Evolutionary conservation across 2,113 vertebrate species (phyloP).

Genomic region (Pseudolaguvia tuberculata): DNA sequence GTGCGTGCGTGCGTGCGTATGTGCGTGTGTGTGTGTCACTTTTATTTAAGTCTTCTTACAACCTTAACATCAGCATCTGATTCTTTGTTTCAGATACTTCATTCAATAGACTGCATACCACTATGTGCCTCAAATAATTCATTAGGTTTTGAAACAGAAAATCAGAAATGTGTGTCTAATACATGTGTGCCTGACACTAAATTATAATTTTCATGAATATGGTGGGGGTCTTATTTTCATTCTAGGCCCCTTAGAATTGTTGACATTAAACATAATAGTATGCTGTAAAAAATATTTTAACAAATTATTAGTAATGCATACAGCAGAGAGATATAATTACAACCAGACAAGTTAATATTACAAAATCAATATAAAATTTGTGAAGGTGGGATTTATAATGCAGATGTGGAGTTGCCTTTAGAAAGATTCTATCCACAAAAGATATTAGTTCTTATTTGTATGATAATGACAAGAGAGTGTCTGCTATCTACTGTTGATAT

Average conservation of each 20-base stretch:
- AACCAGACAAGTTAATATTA: too few relatives aligned
- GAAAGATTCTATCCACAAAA: not conserved
- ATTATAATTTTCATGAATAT: too few relatives aligned
- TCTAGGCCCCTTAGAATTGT: not conserved
- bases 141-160: not conserved
- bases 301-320: too few relatives aligned
- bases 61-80: not conserved
- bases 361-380: too few relatives aligned
- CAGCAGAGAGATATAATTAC: too few relatives aligned
- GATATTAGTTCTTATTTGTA: not conserved
- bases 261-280: too few relatives aligned
- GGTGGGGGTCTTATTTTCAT: too few relatives aligned
- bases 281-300: too few relatives aligned
- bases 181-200: too few relatives aligned
- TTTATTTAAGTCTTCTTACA: not conserved
- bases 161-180: conserved; percentile 1
- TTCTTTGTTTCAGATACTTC: not conserved
- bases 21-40: not conserved
- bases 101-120: not conserved
- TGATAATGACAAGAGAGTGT: not conserved
- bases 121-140: not conserved
- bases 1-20: conserved; percentile 5
- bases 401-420: not conserved
- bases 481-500: conserved; percentile 27
- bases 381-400: too few relatives aligned